Evolutionary conservation across 2,888 invertebrate genomes (phyloP), one percentile per base, ranked within the genome.

Genomic region (Meandrusa payeni): DNA sequence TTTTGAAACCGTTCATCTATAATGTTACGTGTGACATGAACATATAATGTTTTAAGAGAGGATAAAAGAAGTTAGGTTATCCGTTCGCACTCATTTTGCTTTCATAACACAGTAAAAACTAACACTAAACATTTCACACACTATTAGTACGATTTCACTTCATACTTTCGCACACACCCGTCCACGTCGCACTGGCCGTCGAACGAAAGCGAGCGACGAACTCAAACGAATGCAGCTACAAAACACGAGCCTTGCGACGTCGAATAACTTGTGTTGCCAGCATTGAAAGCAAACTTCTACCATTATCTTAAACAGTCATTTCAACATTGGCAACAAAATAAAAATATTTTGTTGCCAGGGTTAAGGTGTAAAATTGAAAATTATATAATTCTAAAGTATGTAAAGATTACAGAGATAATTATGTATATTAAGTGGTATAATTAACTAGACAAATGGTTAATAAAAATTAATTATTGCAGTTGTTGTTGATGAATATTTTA

Each of bases 1-100:
- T 92, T 90, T 92, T 92, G 92, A 88, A 89, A 87, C 85, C 64
- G 85, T 85, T 72, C 76, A 52, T 73, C 79, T 47, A 63, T 76
- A 85, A 83, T 83, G 86, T 85, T 87, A 85, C 83, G 81, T 86
- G 81, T 79, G 76, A 74, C 57, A 61, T 69, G 61, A 68, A 56
- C 55, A 64, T 73, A 67, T 62, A 71, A 65, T 72, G 75, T 77
- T 74, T 69, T 60, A 48, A 52, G 55, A 51, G 59, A 59, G 59
- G 66, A 61, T 54, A 58, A 62, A 62, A 57, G 52, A 63, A 65
- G 65, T 64, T 63, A 59, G 54, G 63, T 74, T 83, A 87, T 69
- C 85, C 81, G 76, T 86, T 85, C 70, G 75, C 82, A 86, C 82
- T 83, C 88, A 88, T 88, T 82, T 85, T 87, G 69, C 59, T 72